Base-by-base conservation (phyloP, 1,140 invertebrate species). In the Capitella teleta region DNA sequence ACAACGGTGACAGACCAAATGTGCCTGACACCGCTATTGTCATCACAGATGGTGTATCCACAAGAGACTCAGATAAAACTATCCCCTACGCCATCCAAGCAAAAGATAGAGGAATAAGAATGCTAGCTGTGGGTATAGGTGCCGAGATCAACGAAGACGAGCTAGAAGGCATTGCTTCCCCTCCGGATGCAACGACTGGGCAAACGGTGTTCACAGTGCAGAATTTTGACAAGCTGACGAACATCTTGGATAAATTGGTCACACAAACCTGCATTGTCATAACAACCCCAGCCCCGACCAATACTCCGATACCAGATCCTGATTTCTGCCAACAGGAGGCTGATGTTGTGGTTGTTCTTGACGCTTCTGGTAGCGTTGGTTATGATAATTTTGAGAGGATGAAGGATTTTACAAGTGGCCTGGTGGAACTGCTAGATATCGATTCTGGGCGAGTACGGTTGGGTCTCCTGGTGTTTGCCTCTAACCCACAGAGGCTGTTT, bases 1-100 rank as follows among this genome's bases (percentile, higher is more conserved):
- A n/a, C 10, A 19, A 28, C 30, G 47, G 47, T n/a, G 53, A 45
- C 24, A 37, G 58, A 2, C 36, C 47, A n/a, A 40, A 47, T 25
- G 52, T 53, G 5, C 32, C 46, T n/a, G 54, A 52, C 26, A 28
- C 59, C 18, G 55, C 51, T 19, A 44, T 62, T 14, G 49, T 62
- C 5, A 51, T 62, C 23, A 53, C 52, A 5, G 52, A 53, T 28
- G 52, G 52, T 5, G 12, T 21, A 23, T 41, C 46, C 23, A 53
- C 51, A 12, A 8, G 23, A n/a, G 52, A 53, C 18, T 28, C 23
- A 10, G 8, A 16, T 14, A 23, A n/a, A 16, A 53, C 52, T 5
- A 18, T n/a, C 1, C 46, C 52, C 4, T 43, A 49, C 16, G 52
- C 52, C 3, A 23, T 28, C 5, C 30, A 24, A 5, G 28, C 45